Evolutionary conservation across 2,797 vertebrate genomes (phyloP), one percentile per base, ranked within the genome.

Genomic region (Netta rufina): DNA sequence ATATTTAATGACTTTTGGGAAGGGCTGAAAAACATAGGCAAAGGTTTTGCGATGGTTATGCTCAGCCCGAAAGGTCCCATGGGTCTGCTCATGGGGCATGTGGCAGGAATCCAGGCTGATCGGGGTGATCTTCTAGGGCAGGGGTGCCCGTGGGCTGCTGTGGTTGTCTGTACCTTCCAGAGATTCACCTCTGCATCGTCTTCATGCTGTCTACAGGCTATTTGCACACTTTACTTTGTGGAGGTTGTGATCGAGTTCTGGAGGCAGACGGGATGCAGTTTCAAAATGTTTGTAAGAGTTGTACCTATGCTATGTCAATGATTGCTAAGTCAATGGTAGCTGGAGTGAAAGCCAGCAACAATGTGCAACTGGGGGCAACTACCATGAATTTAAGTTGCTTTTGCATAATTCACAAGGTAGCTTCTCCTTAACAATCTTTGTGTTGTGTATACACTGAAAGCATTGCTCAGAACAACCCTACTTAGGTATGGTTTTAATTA

Each of bases 1-100:
- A n/a, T 92, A 54, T 82, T 94, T 94, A 87, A 67, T 89, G 87
- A 38, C 47, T 32, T 8, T 49, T 71, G 32, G 67, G 67, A 95
- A 62, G 47, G 51, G 38, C 71, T 93, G 38, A 86, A 65, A 32
- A 89, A 65, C 1, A 1, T 38, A 74, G 78, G 64, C 47, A 75
- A 18, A 53, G 9, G 10, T 84, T 92, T 95, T 85, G n/a, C 51
- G 54, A 2, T 41, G 27, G 36, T 54, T 75, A 32, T 43, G 19
- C n/a, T 67, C 76, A 16, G 2, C 70, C 53, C 81, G 64, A 83
- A 92, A 89, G 49, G 62, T 62, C 16, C 61, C 0, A 0, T 77
- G 60, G 38, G 22, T 27, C 53, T 86, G 38, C 33, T 81, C 9
- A 11, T 57, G 21, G 30, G 8, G 12, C 3, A 0, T 13, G 58